Base-by-base conservation (phyloP, 2,797 vertebrate species). In the Etheostoma nigrum region DNA sequence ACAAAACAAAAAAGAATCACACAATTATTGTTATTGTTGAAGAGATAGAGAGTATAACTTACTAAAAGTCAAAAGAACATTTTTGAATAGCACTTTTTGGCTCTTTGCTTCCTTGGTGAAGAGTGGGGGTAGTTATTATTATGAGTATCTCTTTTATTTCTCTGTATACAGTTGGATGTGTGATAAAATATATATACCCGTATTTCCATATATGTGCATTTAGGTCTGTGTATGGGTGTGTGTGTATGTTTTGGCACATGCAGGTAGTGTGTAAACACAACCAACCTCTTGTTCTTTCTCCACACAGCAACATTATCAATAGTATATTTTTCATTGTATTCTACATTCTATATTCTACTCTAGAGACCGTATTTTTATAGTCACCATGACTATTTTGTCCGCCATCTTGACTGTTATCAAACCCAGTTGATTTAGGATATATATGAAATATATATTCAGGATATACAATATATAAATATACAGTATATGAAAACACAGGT, bases 91-190 rank as follows among this genome's bases (percentile, higher is more conserved):
- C 95, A 95, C 95, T 95, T 95, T 95, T 93, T 91, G 91, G 88
- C 91, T 95, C 94, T 95, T 93, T 93, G 92, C 94, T 92, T 93
- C 88, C 89, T 90, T 54, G 81, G 91, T 89, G 88, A 94, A 94
- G 93, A 94, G 93, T 81, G 82, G 92, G 93, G 92, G 84, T 93
- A 91, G 90, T 92, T 90, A 87, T 90, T 83, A 89, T 90, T 81
- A 88, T 91, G 92, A 92, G 91, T 93, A 93, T 94, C 91, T 89
- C 89, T 93, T 92, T 93, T 93, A 91, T 93, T 94, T 93, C 91
- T 95, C 91, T 94, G 94, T 95, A 94, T 92, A 95, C 92, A 94
- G 90, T 94, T 94, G 94, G 92, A 95, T 94, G 94, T 95, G 92
- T 95, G 93, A 92, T 90, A 83, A 92, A 88, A 93, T 87, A 94